Conservation (phyloP, 2,113 vertebrate genomes). For the Corythaeola cristata region DNA sequence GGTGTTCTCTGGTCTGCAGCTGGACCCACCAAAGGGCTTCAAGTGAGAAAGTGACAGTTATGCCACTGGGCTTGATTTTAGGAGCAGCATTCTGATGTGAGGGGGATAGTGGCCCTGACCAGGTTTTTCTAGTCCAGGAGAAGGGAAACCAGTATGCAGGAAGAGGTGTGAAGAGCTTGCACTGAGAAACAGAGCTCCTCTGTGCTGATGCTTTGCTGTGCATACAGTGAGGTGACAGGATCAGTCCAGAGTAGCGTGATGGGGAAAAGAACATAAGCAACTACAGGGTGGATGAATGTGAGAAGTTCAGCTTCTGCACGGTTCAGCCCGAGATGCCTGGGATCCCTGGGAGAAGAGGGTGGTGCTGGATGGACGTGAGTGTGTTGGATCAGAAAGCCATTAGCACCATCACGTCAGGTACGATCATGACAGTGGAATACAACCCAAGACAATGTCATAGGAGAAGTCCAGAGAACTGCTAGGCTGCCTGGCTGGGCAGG, state of each 20-base stretch:
- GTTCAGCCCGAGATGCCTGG: background rate
- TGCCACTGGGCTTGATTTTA: background rate
- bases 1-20: background rate
- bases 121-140: background rate
- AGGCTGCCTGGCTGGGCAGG: background rate
- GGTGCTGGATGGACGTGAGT: background rate
- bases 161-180: background rate
- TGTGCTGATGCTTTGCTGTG: background rate
- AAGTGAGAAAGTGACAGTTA: background rate
- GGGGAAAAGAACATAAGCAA: background rate
- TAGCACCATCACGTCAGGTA: background rate
- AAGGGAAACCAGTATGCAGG: background rate
- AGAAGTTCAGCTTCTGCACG: background rate
- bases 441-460: background rate
- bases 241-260: background rate
- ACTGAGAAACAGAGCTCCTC: background rate
- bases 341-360: background rate
- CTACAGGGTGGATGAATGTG: background rate
- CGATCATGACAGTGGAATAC: background rate
- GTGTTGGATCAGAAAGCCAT: background rate
- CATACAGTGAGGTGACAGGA: background rate
- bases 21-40: background rate
- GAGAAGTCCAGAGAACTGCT: background rate
- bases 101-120: background rate
- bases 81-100: background rate